Base-by-base conservation (phyloP, 92 coral and sea anemone genomes). In the Zoanthus solanderi region DNA sequence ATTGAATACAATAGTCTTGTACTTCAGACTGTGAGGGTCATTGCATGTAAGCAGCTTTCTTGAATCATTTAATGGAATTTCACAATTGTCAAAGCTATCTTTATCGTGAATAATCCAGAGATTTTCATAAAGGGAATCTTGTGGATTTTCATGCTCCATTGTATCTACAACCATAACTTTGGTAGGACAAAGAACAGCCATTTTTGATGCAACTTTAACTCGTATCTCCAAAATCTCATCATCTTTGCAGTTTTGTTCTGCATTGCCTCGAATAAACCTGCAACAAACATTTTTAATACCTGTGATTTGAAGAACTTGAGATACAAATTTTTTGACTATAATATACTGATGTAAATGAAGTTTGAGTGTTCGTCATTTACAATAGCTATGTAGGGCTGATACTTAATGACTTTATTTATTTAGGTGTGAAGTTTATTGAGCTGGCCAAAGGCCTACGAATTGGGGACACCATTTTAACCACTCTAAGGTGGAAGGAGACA, bases 141-240 rank as follows among this genome's bases (percentile, higher is more conserved):
- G 72, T 18, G 85, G 45, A 67, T 48, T 46, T 16, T 67, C 46
- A 66, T 81, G 73, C 32, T 29, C 9, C 30, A 81, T 46, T 0
- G 75, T 47, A 15, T 66, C 61, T 18, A 65, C 54, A 9, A 81
- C 85, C 63, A 23, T 81, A 53, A 65, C 73, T 81, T 52, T 7
- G 71, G 32, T 46, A 12, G 85, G 85, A 4, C 85, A 81, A 17
- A 81, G 0, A 66, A 81, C 47, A 7, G 74, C 28, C 52, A 81
- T 60, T 71, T 81, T 67, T 44, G 85, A 81, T 0, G 54, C 74
- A 48, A 81, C 37, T 12, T 18, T 30, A 15, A 66, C 75, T 29
- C 85, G 46, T 6, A 81, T 29, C 74, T 81, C 85, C 30, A 81
- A 31, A 58, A 81, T 75, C 46, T 81, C 85, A 47, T 81, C 85